phyloP scores from a whole-genome alignment of 2,888 invertebrate genomes.

The Phytoseiulus persimilis region DNA sequence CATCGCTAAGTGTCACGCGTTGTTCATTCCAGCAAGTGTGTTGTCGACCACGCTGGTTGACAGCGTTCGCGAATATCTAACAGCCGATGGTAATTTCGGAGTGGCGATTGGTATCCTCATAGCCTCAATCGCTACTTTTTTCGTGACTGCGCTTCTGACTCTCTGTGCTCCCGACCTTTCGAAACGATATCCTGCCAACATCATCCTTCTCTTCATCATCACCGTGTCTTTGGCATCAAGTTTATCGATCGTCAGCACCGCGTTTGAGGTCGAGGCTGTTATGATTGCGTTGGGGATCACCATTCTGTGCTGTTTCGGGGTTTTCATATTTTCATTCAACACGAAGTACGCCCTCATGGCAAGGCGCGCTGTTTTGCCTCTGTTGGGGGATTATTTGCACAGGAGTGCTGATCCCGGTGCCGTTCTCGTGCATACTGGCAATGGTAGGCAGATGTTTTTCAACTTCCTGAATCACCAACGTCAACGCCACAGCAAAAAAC shows the following conservation, averaged over 20 bases:
- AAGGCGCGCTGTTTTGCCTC: neutral
- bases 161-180: neutral
- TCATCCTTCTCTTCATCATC: conserved; percentile 12
- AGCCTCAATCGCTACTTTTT: neutral
- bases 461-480: no score
- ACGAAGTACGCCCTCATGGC: conserved; percentile 6
- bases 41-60: no score
- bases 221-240: neutral
- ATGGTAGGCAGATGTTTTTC: no score
- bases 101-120: neutral
- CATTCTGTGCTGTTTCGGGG: neutral
- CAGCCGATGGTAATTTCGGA: no score
- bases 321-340: conserved; percentile 9
- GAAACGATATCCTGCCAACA: neutral
- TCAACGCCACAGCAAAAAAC: no score
- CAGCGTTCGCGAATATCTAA: no score
- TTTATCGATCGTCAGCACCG: neutral
- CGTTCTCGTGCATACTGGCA: no score
- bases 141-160: neutral
- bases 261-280: neutral
- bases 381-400: neutral
- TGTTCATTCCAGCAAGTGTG: no score
- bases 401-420: neutral
- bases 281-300: neutral
- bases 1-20: no score